These are phyloP conservation scores for Drusus annulatus DNA, from an alignment of 1,140 invertebrate species.

Conservation along the genomic window DNA sequence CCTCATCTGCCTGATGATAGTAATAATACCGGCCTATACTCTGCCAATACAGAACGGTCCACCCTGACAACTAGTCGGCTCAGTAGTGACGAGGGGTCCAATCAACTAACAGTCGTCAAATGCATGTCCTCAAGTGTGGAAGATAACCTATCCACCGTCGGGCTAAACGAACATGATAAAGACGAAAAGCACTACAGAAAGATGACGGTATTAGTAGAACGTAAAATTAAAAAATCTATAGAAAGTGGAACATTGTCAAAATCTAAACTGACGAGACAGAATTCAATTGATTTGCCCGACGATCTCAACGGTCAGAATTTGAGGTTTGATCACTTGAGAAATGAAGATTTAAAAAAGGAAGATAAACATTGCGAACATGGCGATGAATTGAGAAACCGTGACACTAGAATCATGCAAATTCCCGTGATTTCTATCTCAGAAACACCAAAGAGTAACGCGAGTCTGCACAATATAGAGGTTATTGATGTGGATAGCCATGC, in stretches of 20 bases:
- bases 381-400: slow-evolving; percentile 3
- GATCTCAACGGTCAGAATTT: neutral
- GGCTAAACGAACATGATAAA: slow-evolving; percentile 28
- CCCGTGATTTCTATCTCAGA: slow-evolving; percentile 54
- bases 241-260: slow-evolving; percentile 3
- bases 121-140: slow-evolving; percentile 48
- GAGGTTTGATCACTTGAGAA: slow-evolving; percentile 2
- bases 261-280: slow-evolving; percentile 45
- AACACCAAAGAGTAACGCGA: slow-evolving; percentile 33
- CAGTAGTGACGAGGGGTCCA: slow-evolving; percentile 46
- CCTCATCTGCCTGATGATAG: slow-evolving; percentile 52
- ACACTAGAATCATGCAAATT: slow-evolving; percentile 32
- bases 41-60: slow-evolving; percentile 14
- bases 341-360: neutral
- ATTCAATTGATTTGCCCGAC: slow-evolving; percentile 53
- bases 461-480: neutral
- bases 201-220: slow-evolving; percentile 8
- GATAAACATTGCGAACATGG: neutral
- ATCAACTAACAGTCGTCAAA: slow-evolving; percentile 47
- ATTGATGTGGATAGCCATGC: neutral
- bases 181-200: slow-evolving; percentile 24
- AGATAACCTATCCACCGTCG: slow-evolving; percentile 38
- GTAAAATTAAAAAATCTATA: slow-evolving; percentile 37
- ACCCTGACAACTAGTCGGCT: slow-evolving; percentile 17
- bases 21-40: slow-evolving; percentile 21